Conservation (phyloP, 2,113 vertebrate genomes). For the Tachuris rubrigastra region DNA sequence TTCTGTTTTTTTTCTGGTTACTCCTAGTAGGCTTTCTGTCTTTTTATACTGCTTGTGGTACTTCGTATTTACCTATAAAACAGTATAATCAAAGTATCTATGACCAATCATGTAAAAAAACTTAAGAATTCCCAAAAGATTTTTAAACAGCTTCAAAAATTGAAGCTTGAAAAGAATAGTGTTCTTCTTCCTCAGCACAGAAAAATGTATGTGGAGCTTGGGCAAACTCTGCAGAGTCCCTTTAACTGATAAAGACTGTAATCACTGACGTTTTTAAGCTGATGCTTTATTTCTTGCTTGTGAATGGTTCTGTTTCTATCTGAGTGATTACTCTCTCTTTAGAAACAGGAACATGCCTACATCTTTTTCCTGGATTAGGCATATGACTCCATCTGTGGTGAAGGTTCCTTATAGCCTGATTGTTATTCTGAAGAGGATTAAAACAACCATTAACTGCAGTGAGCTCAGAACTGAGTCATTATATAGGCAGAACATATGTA, state of each 20-base stretch:
- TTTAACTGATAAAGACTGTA: not conserved
- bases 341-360: not conserved
- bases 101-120: not conserved
- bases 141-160: not conserved
- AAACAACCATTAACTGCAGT: not conserved
- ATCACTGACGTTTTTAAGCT: not conserved
- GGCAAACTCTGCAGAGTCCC: not conserved
- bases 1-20: not conserved
- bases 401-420: not conserved
- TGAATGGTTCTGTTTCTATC: not conserved
- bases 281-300: not conserved
- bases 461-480: not conserved
- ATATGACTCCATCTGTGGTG: not conserved
- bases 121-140: not conserved
- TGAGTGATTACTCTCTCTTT: not conserved
- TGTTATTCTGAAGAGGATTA: not conserved
- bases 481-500: not conserved
- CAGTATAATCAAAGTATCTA: not conserved
- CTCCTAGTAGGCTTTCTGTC: not conserved
- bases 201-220: not conserved
- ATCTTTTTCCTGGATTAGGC: not conserved
- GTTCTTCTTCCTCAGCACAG: not conserved
- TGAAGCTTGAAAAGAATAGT: not conserved
- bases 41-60: not conserved
- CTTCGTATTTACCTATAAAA: not conserved